Percentiles rank a stretch among this genome's conserved stretches.
phyloP scores from a whole-genome alignment of 2,113 vertebrate genomes.

The Maccullochella peelii region DNA sequence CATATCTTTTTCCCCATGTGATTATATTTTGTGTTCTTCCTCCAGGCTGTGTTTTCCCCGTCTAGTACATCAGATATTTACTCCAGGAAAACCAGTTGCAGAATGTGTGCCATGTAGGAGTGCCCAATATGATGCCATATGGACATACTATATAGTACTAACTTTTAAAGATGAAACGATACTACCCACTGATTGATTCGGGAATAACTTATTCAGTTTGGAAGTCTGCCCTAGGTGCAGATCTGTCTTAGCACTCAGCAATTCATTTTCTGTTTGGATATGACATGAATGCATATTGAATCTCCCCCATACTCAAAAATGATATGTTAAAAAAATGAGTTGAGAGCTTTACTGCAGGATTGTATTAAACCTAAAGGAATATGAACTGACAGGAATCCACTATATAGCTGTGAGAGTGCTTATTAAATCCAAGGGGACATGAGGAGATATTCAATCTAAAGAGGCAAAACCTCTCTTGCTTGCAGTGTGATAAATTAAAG shows the following conservation, averaged over 20 bases:
- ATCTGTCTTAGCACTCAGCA: background rate
- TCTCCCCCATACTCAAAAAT: background rate
- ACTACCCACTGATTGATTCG: slow-evolving; percentile 6
- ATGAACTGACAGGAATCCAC: background rate
- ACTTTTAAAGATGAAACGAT: background rate
- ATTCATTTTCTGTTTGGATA: background rate
- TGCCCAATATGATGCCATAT: background rate
- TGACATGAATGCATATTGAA: slow-evolving; percentile 6
- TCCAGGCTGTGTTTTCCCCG: background rate
- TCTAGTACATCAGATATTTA: background rate
- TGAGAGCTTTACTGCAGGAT: background rate
- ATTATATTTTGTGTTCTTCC: slow-evolving; percentile 7
- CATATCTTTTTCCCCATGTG: background rate
- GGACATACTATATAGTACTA: background rate
- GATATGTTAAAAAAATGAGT: background rate
- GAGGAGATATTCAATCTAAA: slow-evolving; percentile 16
- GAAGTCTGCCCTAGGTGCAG: slow-evolving; percentile 1
- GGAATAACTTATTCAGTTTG: background rate
- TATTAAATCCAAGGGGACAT: slow-evolving; percentile 2
- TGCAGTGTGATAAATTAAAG: background rate
- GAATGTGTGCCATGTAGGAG: background rate
- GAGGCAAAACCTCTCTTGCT: background rate
- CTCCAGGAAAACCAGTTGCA: background rate
- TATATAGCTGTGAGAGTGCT: background rate
- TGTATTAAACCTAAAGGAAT: background rate